Percentiles rank a stretch among this genome's conserved stretches.
These are phyloP conservation scores for Chesias legatella DNA, from an alignment of 2,888 invertebrate species.

Conservation along the genomic window DNA sequence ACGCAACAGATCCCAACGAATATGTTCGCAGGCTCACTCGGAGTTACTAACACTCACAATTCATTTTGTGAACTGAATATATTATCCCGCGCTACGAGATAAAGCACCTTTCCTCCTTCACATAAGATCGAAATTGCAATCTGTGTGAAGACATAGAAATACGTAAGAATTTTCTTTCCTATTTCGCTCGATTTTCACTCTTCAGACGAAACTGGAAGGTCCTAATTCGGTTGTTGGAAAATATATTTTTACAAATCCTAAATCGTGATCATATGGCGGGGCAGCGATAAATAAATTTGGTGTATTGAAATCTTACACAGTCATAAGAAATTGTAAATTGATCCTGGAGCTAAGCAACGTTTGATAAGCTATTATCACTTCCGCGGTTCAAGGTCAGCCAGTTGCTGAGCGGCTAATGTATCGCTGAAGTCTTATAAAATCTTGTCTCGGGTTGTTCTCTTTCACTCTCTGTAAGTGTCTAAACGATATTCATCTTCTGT, in stretches of 20 bases:
- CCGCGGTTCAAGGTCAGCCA: constrained; percentile 27
- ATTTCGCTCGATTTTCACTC: constrained; percentile 46
- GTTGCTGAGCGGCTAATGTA: constrained; percentile 9
- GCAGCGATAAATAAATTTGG: constrained; percentile 68
- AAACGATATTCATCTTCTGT: too few relatives aligned
- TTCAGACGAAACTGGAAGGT: constrained; percentile 40
- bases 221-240: constrained; percentile 36
- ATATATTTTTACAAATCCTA: constrained; percentile 63
- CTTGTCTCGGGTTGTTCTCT: too few relatives aligned
- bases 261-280: constrained; percentile 68
- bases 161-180: constrained; percentile 48
- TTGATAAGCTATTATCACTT: constrained; percentile 50
- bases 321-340: constrained; percentile 67
- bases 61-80: constrained; percentile 80
- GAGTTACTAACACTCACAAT: constrained; percentile 80
- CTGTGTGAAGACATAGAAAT: constrained; percentile 54
- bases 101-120: constrained; percentile 50
- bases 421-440: too few relatives aligned
- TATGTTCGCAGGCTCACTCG: constrained; percentile 78
- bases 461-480: too few relatives aligned
- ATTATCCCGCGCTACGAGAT: constrained; percentile 59
- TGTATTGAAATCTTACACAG: constrained; percentile 73
- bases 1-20: constrained; percentile 77
- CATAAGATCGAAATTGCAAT: constrained; percentile 57
- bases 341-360: constrained; percentile 54